phyloP scores from a whole-genome alignment of 2,113 vertebrate species.

The Nannospalax galili region DNA sequence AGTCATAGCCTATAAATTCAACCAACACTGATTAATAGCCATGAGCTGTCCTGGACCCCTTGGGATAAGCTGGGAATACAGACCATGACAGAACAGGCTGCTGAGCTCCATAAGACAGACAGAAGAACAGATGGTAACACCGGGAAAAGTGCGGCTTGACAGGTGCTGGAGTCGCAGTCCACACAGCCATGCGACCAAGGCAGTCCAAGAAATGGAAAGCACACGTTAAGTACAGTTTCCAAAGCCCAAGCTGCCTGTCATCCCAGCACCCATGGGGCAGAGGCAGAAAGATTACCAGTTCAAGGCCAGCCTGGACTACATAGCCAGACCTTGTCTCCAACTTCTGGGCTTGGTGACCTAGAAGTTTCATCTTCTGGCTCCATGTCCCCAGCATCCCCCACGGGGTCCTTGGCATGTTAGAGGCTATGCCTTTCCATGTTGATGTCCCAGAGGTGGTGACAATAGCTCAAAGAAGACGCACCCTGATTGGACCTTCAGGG shows the following conservation, averaged over 20 bases:
- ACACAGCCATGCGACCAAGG: too few relatives aligned
- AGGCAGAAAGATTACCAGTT: background rate
- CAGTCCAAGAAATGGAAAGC: background rate
- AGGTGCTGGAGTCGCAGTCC: background rate
- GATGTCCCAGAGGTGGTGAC: fast-evolving
- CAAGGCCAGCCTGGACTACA: background rate
- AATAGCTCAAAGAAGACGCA: background rate
- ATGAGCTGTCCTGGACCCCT: background rate
- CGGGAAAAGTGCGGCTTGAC: background rate
- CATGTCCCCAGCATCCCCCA: background rate
- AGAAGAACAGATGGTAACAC: background rate
- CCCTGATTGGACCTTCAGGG: background rate
- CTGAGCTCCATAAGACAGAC: background rate
- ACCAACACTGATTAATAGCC: background rate
- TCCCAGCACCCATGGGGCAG: background rate
- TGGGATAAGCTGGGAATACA: background rate
- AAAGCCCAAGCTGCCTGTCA: too few relatives aligned
- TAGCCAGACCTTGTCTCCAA: background rate
- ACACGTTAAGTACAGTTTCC: background rate
- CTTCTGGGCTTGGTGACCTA: fast-evolving
- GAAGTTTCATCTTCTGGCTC: background rate
- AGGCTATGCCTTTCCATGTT: background rate
- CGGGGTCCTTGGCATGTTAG: background rate
- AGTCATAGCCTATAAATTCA: background rate
- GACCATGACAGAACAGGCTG: background rate